phyloP scores from a whole-genome alignment of 2,797 vertebrate species.

The Tympanoctomys barrerae region DNA sequence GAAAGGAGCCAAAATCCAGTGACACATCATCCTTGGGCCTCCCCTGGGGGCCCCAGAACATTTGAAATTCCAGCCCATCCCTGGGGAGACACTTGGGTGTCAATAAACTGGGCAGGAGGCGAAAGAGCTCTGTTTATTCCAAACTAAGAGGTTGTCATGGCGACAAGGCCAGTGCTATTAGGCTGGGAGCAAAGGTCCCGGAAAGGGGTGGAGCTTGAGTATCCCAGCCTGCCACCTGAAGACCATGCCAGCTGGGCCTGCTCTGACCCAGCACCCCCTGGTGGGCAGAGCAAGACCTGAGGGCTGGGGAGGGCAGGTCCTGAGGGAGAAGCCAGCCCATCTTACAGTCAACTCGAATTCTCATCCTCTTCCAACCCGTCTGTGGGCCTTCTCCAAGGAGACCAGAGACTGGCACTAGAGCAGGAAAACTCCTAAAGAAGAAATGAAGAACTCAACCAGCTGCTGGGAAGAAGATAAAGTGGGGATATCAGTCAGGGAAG shows the following conservation, averaged over 20 bases:
- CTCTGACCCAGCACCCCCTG: conserved; percentile 72
- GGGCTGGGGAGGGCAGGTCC: background rate
- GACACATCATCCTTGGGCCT: conserved; percentile 55
- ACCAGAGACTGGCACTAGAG: conserved; percentile 21
- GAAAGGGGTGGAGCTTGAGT: background rate
- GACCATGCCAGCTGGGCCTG: background rate
- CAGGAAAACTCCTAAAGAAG: background rate
- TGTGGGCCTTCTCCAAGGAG: background rate
- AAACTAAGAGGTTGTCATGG: conserved; percentile 60
- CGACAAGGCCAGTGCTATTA: conserved; percentile 6
- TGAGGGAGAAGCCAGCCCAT: background rate
- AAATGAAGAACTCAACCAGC: background rate
- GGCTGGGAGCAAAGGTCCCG: conserved; percentile 73
- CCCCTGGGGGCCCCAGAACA: background rate
- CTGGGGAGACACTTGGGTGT: conserved; percentile 39
- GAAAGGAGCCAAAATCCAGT: background rate
- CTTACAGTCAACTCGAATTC: background rate
- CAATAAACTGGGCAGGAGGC: background rate
- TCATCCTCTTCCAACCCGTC: background rate
- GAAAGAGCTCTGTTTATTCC: conserved; percentile 72
- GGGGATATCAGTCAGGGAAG: background rate
- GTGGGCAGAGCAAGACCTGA: conserved; percentile 60
- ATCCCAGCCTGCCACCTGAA: background rate
- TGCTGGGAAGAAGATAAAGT: background rate
- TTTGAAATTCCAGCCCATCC: conserved; percentile 60